Conservation (phyloP, 2,113 vertebrate species). For the Melanotaenia duboulayi region DNA sequence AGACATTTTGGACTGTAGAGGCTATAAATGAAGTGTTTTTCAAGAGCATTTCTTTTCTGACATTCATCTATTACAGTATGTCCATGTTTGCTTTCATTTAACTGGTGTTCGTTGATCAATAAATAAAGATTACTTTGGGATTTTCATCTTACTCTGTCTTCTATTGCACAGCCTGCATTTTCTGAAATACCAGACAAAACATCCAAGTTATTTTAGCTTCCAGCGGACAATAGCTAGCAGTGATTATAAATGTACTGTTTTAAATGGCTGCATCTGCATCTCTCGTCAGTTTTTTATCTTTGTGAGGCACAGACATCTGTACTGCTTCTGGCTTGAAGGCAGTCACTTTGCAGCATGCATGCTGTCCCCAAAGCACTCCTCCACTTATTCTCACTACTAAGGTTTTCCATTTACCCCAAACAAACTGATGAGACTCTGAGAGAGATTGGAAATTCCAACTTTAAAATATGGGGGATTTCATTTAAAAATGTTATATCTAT, state of each 20-base stretch:
- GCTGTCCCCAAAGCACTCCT: slow-evolving; percentile 7
- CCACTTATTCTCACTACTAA: neutral
- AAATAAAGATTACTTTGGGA: slow-evolving; percentile 13
- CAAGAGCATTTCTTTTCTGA: neutral
- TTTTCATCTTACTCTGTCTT: slow-evolving; percentile 10
- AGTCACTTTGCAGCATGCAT: slow-evolving; percentile 12
- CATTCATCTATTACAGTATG: neutral
- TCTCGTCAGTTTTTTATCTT: slow-evolving; percentile 17
- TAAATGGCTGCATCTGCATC: neutral
- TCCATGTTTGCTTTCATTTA: slow-evolving; percentile 32
- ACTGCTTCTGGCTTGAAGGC: slow-evolving; percentile 16
- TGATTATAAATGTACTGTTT: neutral
- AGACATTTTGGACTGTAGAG: neutral
- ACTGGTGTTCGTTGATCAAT: slow-evolving; percentile 13
- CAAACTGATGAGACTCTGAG: neutral
- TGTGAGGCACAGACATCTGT: slow-evolving; percentile 35
- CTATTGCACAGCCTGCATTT: slow-evolving; percentile 9
- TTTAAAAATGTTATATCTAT: neutral
- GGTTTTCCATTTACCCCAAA: slow-evolving; percentile 8
- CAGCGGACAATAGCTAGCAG: neutral
- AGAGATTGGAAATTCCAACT: neutral
- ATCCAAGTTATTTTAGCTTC: neutral
- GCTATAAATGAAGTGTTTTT: slow-evolving; percentile 2
- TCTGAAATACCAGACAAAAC: neutral
- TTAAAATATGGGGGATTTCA: neutral